phyloP scores from a whole-genome alignment of 2,797 vertebrate genomes.

The Diceros bicornis region DNA sequence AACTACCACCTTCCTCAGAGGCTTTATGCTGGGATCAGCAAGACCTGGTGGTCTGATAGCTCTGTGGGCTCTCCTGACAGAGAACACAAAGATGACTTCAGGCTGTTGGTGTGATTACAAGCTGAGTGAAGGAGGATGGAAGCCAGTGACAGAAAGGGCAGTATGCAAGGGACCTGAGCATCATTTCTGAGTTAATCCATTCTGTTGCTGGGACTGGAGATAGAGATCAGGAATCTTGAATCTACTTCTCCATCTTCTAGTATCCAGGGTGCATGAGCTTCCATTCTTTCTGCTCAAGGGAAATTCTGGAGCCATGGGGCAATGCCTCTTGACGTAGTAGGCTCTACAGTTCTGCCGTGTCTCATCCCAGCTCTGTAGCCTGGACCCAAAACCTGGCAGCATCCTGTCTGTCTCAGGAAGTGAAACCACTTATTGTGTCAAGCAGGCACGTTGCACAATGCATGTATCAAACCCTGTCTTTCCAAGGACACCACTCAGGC shows the following conservation, averaged over 20 bases:
- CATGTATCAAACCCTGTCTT: background rate
- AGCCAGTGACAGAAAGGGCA: background rate
- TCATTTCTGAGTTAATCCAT: background rate
- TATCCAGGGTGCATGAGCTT: background rate
- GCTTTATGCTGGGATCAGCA: background rate
- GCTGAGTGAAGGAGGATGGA: background rate
- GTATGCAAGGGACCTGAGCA: background rate
- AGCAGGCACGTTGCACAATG: constrained; percentile 63
- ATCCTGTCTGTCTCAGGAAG: constrained; percentile 68
- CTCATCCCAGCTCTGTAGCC: background rate
- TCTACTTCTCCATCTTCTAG: background rate
- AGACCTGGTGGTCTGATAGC: background rate
- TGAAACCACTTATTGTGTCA: constrained; percentile 64
- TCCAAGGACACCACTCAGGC: background rate
- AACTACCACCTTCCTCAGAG: background rate
- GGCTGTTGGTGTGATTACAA: background rate
- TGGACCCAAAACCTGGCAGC: background rate
- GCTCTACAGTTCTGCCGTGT: background rate
- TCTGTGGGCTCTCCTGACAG: background rate
- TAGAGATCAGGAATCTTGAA: background rate
- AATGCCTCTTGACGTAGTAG: constrained; percentile 22
- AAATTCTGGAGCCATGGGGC: constrained; percentile 29
- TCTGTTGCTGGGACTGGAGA: background rate
- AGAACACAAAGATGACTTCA: background rate
- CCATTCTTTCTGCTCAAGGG: background rate